phyloP scores from a whole-genome alignment of 2,113 vertebrate genomes.

The Cynoglossus semilaevis region DNA sequence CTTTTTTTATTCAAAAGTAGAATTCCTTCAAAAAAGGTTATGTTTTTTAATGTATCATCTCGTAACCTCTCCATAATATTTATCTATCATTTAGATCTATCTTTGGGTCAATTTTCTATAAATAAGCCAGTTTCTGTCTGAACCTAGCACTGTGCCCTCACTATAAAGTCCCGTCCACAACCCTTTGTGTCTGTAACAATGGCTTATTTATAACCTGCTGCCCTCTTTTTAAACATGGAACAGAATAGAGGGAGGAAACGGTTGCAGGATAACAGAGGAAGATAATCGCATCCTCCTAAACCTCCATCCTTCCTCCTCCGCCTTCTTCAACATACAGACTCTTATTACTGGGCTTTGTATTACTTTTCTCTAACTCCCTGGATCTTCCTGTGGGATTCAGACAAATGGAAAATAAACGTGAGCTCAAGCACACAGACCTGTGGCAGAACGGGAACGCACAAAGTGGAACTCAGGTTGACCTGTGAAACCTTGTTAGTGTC shows the following conservation, averaged over 20 bases:
- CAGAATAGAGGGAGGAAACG: constrained; percentile 49
- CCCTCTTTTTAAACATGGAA: constrained; percentile 26
- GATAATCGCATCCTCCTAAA: constrained; percentile 39
- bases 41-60: no score
- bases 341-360: background rate
- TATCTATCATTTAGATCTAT: no score
- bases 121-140: background rate
- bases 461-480: background rate
- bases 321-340: constrained; percentile 3
- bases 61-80: no score
- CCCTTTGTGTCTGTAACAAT: constrained; percentile 62
- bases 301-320: constrained; percentile 51
- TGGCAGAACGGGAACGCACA: background rate
- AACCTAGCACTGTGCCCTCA: constrained; percentile 1
- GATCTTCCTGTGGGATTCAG: constrained; percentile 10
- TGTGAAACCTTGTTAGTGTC: constrained; percentile 3
- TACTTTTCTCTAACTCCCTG: background rate
- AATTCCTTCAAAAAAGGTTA: no score
- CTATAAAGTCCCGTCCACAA: constrained; percentile 20
- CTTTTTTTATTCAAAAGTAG: no score
- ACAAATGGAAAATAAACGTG: constrained; percentile 10
- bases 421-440: background rate
- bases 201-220: constrained; percentile 67
- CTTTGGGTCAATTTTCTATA: no score
- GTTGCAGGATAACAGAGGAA: constrained; percentile 45